Evolutionary conservation across 1,140 invertebrate species (phyloP).

Genomic region (Cyrtorhinus lividipennis): DNA sequence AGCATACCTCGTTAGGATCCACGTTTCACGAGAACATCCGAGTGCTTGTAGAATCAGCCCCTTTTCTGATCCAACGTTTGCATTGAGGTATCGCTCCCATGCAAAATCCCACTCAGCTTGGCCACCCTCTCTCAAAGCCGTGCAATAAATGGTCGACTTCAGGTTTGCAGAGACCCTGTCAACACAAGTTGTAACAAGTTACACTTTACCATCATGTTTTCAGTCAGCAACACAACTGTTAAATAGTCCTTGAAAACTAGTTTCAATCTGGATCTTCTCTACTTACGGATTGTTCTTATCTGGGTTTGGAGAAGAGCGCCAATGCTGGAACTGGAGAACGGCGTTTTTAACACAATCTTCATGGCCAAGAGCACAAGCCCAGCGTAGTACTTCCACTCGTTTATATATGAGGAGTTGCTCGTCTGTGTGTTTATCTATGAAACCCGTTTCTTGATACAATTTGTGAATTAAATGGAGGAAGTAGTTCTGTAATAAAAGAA

Average conservation of each 20-base stretch:
- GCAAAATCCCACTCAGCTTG: slow-evolving; percentile 73
- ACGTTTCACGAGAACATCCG: slow-evolving; percentile 59
- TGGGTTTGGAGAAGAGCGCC: slow-evolving; percentile 49
- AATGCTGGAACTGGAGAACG: slow-evolving; percentile 50
- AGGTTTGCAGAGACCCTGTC: slow-evolving; percentile 65
- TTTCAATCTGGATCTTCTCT: background rate
- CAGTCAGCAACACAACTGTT: too few species aligned
- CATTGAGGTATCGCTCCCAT: slow-evolving; percentile 54
- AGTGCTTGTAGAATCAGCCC: slow-evolving; percentile 56
- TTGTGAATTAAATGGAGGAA: slow-evolving; percentile 43
- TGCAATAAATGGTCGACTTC: slow-evolving; percentile 66
- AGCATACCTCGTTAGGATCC: slow-evolving; percentile 56
- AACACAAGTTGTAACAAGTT: slow-evolving; percentile 19
- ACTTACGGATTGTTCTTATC: slow-evolving; percentile 57
- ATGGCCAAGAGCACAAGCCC: slow-evolving; percentile 54
- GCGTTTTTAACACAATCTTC: slow-evolving; percentile 51
- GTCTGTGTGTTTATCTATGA: slow-evolving; percentile 42
- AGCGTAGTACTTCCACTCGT: slow-evolving; percentile 47
- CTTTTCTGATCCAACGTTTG: slow-evolving; percentile 60
- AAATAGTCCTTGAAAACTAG: background rate
- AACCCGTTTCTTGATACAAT: slow-evolving; percentile 50
- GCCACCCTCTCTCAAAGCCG: slow-evolving; percentile 61
- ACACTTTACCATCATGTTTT: too few species aligned
- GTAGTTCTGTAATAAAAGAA: slow-evolving; percentile 40
- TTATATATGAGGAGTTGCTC: slow-evolving; percentile 49